These are phyloP conservation scores for Grallaria varia DNA, from an alignment of 2,113 vertebrate genomes.

Conservation along the genomic window DNA sequence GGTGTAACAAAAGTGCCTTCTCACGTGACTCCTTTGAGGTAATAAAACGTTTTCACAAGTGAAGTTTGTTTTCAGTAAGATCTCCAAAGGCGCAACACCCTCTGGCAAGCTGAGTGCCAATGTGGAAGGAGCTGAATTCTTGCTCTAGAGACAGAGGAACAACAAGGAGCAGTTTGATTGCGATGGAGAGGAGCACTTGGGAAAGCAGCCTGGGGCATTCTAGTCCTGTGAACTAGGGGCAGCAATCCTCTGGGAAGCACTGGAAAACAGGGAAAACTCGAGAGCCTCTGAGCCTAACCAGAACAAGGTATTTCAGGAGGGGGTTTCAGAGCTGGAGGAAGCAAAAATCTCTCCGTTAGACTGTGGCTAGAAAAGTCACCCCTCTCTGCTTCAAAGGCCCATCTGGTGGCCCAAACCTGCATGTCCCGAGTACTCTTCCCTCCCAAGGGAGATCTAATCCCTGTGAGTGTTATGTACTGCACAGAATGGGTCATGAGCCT, in stretches of 20 bases:
- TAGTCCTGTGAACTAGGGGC: not conserved
- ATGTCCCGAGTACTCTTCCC: accelerated
- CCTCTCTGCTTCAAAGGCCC: not conserved
- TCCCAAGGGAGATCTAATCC: not conserved
- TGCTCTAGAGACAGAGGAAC: not conserved
- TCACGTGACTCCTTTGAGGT: not conserved
- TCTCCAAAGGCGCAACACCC: accelerated
- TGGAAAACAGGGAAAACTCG: not conserved
- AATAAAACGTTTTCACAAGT: slow-evolving; percentile 13
- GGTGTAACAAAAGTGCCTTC: not conserved
- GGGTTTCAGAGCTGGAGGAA: not conserved
- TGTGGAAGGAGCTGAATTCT: not conserved
- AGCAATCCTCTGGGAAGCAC: not conserved
- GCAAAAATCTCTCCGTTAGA: not conserved
- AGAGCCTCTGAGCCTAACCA: not conserved
- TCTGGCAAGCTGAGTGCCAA: not conserved
- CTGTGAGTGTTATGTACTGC: accelerated
- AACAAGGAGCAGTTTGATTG: not conserved
- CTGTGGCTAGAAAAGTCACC: not conserved
- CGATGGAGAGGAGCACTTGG: not conserved
- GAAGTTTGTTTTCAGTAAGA: accelerated
- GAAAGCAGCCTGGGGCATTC: not conserved
- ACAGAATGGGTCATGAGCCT: accelerated
- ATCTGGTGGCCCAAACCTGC: not conserved
- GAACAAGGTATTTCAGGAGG: not conserved